Percentiles rank a stretch among this genome's conserved stretches.
These are phyloP conservation scores for Aegithalos caudatus DNA, from an alignment of 2,113 vertebrate species.

Conservation along the genomic window DNA sequence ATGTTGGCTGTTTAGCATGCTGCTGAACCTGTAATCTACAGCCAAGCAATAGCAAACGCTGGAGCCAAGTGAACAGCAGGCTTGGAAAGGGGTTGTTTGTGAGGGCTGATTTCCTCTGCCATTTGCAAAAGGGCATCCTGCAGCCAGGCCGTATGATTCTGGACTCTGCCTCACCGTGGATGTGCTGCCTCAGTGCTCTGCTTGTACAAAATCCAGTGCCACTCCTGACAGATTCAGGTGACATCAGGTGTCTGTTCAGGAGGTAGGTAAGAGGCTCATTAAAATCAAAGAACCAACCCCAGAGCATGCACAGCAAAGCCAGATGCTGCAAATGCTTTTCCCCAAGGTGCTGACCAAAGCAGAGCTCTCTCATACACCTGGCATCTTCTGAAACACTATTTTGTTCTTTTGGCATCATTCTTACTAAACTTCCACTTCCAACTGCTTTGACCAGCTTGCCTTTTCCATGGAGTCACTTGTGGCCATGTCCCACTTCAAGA, in stretches of 20 bases:
- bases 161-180: background rate
- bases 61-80: constrained; percentile 71
- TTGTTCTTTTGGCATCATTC: background rate
- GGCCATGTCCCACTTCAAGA: background rate
- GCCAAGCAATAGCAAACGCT: constrained; percentile 50
- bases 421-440: background rate
- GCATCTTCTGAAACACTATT: background rate
- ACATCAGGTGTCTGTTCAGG: background rate
- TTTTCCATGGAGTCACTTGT: background rate
- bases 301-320: background rate
- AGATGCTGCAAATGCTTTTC: background rate
- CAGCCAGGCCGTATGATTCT: constrained; percentile 44
- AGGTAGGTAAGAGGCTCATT: background rate
- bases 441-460: background rate
- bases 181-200: background rate
- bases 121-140: constrained; percentile 64
- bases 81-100: constrained; percentile 53
- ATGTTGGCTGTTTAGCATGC: constrained; percentile 68
- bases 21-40: constrained; percentile 63
- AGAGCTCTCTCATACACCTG: background rate
- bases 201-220: background rate
- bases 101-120: constrained; percentile 60
- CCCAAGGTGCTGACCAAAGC: background rate
- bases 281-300: background rate
- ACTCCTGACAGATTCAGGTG: background rate